These are phyloP conservation scores for Apodemus sylvaticus DNA, from an alignment of 2,113 vertebrate species.

Conservation along the genomic window DNA sequence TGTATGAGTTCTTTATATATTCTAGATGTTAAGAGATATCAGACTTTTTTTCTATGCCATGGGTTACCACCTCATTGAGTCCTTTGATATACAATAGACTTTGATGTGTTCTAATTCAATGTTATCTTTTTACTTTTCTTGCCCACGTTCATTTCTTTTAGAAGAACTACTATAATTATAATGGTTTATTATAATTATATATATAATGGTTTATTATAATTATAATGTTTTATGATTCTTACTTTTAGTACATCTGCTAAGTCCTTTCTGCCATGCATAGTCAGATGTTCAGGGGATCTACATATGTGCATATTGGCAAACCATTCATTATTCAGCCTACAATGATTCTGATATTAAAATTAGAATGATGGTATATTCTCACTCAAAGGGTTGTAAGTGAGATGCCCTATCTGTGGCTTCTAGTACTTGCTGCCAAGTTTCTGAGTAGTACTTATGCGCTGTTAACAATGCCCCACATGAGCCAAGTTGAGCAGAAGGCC, in stretches of 20 bases:
- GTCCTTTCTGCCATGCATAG: neutral
- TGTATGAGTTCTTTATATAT: conserved; percentile 29
- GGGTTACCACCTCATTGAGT: neutral
- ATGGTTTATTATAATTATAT: neutral
- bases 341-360: conserved; percentile 20
- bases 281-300: neutral
- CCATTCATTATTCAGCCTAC: neutral
- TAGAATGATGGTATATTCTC: conserved; percentile 14
- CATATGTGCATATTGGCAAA: neutral
- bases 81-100: conserved; percentile 4
- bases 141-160: neutral
- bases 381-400: neutral
- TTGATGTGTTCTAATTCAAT: neutral
- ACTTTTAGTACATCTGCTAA: conserved; percentile 9
- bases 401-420: neutral
- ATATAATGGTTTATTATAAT: neutral
- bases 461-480: conserved; percentile 32
- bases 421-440: neutral
- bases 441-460: neutral
- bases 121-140: conserved; percentile 35
- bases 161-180: neutral
- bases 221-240: neutral
- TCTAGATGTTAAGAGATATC: neutral
- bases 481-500: conserved; percentile 40
- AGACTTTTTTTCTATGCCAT: neutral